Base-by-base conservation (phyloP, 1,140 invertebrate species). In the Archegozetes longisetosus region DNA sequence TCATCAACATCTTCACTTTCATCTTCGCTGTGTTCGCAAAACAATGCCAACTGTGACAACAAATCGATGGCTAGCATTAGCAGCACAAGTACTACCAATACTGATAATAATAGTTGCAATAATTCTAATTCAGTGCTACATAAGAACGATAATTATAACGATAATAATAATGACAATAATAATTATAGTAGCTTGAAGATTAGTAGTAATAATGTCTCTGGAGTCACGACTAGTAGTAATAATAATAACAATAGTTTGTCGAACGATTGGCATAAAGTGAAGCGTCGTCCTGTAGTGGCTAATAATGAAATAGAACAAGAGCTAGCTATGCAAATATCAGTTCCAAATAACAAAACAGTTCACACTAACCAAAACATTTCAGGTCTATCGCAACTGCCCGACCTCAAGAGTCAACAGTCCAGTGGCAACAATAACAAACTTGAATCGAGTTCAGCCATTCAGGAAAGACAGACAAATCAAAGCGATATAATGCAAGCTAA, bases 191-290 rank as follows among this genome's bases (percentile, higher is more conserved):
- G 24, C 23, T 14, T 2, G 9, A 58, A 53, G 13, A 47, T n/a
- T 53, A 40, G 23, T 27, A 55, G 50, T 52, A 52, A 6, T 24
- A 28, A 14, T 12, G 48, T 51, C 1, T 20, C 13, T 58, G 57
- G 27, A n/a, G n/a, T n/a, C n/a, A 58, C 53, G 32, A 50, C 24
- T 25, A 53, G 23, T 22, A 26, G 24, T 23, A 24, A 57, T 14
- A 60, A 53, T 51, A 53, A 55, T 46, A 20, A 17, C 4, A 50
- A 53, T 4, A 54, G 27, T 14, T 40, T 14, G 22, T 46, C 51
- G 9, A 17, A 20, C 13, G 61, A 61, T 49, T 62, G 61, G 61
- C 27, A 62, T n/a, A 62, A 60, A 26, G 28, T 24, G n/a, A 62
- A 60, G 27, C 14, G 61, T 14, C 17, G 61, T 23, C 61, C 61